A percentile compares a stretch with the other conserved stretches of the same genome.
Evolutionary conservation across 2,113 vertebrate species (phyloP).

Genomic region (Girardinichthys multiradiatus): DNA sequence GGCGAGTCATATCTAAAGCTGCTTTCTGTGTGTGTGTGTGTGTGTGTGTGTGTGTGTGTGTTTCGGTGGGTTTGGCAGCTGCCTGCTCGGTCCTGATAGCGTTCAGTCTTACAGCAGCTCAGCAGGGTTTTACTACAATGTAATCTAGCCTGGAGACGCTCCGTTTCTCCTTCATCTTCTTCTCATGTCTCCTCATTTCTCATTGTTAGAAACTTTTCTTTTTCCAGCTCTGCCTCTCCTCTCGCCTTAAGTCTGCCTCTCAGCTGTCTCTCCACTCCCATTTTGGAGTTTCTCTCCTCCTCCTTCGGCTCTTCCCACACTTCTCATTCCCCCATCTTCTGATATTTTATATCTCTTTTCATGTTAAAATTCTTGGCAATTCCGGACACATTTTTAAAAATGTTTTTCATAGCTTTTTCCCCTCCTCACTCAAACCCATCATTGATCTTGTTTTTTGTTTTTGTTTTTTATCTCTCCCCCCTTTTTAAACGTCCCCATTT

Average conservation of each 20-base stretch:
- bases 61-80: slow-evolving; percentile 49
- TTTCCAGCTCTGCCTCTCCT: slow-evolving; percentile 2
- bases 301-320: slow-evolving; percentile 39
- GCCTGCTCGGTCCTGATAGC: slow-evolving; percentile 76
- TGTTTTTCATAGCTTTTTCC: too few species aligned
- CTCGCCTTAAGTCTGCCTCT: not conserved
- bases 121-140: not conserved
- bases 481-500: not conserved
- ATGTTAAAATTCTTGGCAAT: not conserved
- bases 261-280: slow-evolving; percentile 43
- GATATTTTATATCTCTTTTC: not conserved
- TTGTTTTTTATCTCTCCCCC: not conserved
- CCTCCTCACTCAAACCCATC: too few species aligned
- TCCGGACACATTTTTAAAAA: not conserved
- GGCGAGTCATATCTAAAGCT: slow-evolving; percentile 46
- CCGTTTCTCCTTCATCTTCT: not conserved
- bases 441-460: too few species aligned
- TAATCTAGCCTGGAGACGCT: not conserved
- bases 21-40: slow-evolving; percentile 21
- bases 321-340: slow-evolving; percentile 5
- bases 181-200: not conserved
- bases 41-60: slow-evolving; percentile 28
- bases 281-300: slow-evolving; percentile 38
- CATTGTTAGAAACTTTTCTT: not conserved
- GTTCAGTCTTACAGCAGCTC: slow-evolving; percentile 17